phyloP scores from a whole-genome alignment of 2,888 invertebrate genomes.

The Tanytarsus gracilentus region DNA sequence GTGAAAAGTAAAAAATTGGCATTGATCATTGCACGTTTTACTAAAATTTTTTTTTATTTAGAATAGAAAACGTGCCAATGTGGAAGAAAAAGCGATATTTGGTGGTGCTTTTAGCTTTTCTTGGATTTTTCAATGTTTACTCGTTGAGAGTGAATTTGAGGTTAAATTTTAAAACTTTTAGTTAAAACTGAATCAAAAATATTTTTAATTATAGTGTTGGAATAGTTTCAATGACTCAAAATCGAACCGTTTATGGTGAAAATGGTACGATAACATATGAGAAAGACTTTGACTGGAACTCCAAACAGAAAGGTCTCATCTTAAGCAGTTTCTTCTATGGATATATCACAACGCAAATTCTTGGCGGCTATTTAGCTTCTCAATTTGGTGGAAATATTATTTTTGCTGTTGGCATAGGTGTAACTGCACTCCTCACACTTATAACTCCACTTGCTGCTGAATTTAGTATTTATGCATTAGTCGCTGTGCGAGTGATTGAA shows the following conservation, averaged over 20 bases:
- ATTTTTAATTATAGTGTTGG: conserved; percentile 57
- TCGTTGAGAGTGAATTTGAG: conserved; percentile 70
- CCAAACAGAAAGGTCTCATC: conserved; percentile 65
- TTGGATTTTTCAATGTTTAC: conserved; percentile 78
- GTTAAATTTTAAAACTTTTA: neutral
- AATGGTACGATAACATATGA: conserved; percentile 56
- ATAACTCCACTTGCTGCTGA: conserved; percentile 70
- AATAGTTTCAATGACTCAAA: conserved; percentile 64
- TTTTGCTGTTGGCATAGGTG: conserved; percentile 67
- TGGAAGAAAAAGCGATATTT: conserved; percentile 66
- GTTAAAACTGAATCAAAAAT: neutral
- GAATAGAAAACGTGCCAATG: conserved; percentile 40
- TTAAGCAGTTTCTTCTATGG: conserved; percentile 86
- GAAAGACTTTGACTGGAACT: conserved; percentile 73
- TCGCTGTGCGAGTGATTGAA: conserved; percentile 65
- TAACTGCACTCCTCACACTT: conserved; percentile 69
- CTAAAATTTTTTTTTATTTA: neutral
- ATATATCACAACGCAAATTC: conserved; percentile 72
- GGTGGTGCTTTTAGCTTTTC: conserved; percentile 67
- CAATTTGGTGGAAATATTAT: conserved; percentile 65
- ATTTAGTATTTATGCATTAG: conserved; percentile 57
- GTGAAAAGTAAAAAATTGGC: too few species aligned
- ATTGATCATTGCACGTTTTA: too few species aligned
- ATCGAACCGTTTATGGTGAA: conserved; percentile 50
- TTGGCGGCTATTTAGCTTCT: conserved; percentile 58